These are phyloP conservation scores for Exephanes ischioxanthus DNA, from an alignment of 2,888 invertebrate genomes.

Conservation along the genomic window DNA sequence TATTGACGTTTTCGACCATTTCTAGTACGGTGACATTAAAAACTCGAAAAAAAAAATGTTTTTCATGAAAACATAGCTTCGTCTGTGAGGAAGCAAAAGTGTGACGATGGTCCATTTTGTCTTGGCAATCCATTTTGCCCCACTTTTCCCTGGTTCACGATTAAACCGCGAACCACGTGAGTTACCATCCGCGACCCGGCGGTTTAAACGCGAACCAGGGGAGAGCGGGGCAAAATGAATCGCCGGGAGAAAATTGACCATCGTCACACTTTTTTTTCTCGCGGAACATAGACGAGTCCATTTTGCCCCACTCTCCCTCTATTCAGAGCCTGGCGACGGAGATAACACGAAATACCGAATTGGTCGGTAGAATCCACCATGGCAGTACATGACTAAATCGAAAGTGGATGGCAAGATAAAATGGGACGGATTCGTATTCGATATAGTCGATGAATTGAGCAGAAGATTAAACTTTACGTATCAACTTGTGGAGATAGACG, in stretches of 20 bases:
- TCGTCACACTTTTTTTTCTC: too few relatives aligned
- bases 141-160: not conserved
- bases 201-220: not conserved
- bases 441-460: conserved; percentile 91
- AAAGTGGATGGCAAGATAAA: conserved; percentile 86
- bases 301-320: not conserved
- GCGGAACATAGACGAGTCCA: too few relatives aligned
- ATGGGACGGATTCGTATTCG: conserved; percentile 91
- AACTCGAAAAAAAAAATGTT: too few relatives aligned
- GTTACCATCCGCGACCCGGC: not conserved
- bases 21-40: too few relatives aligned
- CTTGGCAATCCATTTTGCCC: not conserved
- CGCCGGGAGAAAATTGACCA: too few relatives aligned
- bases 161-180: not conserved
- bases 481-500: conserved; percentile 77
- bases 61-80: too few relatives aligned
- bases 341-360: conserved; percentile 14
- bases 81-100: too few relatives aligned
- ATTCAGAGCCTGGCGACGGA: not conserved
- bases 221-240: not conserved
- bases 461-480: conserved; percentile 93
- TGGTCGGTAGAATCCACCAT: conserved; percentile 92
- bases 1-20: too few relatives aligned
- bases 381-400: conserved; percentile 89
- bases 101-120: not conserved